Evolutionary conservation across 2,888 invertebrate species (phyloP).

Genomic region (Sericinus montela): DNA sequence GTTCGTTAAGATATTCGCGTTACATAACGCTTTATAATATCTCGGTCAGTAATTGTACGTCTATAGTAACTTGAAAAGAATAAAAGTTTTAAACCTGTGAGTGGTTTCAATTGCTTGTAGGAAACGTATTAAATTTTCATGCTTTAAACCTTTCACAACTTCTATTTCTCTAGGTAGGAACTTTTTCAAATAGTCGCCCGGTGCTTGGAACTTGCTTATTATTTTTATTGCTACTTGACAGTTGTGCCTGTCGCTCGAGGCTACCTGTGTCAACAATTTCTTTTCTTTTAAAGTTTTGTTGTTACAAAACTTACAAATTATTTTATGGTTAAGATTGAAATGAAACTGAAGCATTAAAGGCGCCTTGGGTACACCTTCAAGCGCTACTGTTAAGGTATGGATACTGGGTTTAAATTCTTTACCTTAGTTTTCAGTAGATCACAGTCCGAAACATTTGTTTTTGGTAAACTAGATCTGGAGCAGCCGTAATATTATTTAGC

Average conservation of each 20-base stretch:
- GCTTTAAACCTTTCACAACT: slow-evolving; percentile 88
- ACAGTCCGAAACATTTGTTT: too few species aligned
- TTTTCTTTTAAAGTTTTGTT: background rate
- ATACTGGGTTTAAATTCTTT: too few species aligned
- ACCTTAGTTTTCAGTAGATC: too few species aligned
- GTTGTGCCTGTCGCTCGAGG: slow-evolving; percentile 85
- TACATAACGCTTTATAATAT: too few species aligned
- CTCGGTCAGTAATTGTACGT: background rate
- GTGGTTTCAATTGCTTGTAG: slow-evolving; percentile 92
- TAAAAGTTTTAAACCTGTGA: slow-evolving; percentile 79
- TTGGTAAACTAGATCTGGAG: too few species aligned
- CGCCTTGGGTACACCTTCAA: too few species aligned
- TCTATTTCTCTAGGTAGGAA: slow-evolving; percentile 90
- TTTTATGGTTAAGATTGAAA: too few species aligned
- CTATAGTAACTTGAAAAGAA: slow-evolving; percentile 5
- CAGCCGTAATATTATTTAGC: too few species aligned
- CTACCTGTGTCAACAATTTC: slow-evolving; percentile 69
- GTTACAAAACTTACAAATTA: too few species aligned
- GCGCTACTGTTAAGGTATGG: too few species aligned
- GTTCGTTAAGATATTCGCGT: too few species aligned
- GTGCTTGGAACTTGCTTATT: slow-evolving; percentile 89
- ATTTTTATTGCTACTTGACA: slow-evolving; percentile 90
- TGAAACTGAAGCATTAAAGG: too few species aligned
- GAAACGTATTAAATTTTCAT: slow-evolving; percentile 88
- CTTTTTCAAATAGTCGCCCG: slow-evolving; percentile 88